These are phyloP conservation scores for Nothobranchius kuhntae DNA, from an alignment of 2,113 vertebrate species.

Conservation along the genomic window DNA sequence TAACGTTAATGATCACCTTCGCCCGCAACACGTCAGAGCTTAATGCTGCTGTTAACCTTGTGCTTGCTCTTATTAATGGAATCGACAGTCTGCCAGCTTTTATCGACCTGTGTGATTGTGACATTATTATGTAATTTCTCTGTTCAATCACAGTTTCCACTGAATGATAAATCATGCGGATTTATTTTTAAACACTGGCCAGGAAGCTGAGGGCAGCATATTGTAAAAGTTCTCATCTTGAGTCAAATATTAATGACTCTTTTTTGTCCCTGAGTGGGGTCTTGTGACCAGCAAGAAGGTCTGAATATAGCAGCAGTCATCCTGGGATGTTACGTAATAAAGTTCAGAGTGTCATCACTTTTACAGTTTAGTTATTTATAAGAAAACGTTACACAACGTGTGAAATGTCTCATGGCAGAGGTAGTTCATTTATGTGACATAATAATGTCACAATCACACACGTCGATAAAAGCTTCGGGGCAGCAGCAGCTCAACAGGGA, in stretches of 20 bases:
- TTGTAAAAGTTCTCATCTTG: constrained; percentile 34
- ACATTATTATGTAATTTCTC: constrained; percentile 45
- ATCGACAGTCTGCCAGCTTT: constrained; percentile 68
- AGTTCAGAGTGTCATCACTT: constrained; percentile 45
- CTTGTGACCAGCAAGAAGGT: constrained; percentile 20
- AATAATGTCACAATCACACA: constrained; percentile 22
- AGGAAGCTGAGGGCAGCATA: constrained; percentile 46
- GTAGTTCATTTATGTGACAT: constrained; percentile 1
- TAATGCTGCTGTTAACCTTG: constrained; percentile 75
- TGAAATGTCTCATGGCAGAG: background rate
- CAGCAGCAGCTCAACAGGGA: constrained; percentile 4
- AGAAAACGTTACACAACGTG: constrained; percentile 56
- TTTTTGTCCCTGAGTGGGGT: constrained; percentile 8
- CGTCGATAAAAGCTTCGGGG: constrained; percentile 53
- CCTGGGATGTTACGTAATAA: constrained; percentile 48
- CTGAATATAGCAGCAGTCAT: constrained; percentile 43
- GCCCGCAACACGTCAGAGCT: constrained; percentile 47
- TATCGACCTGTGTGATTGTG: constrained; percentile 42
- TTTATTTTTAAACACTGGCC: constrained; percentile 15
- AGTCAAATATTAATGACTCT: constrained; percentile 48
- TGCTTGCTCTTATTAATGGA: constrained; percentile 65
- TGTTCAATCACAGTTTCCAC: constrained; percentile 24
- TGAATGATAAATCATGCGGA: constrained; percentile 36
- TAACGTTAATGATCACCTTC: constrained; percentile 58
- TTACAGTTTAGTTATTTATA: constrained; percentile 52